phyloP scores from a whole-genome alignment of 2,888 invertebrate genomes.

The Macrosiphum euphorbiae region DNA sequence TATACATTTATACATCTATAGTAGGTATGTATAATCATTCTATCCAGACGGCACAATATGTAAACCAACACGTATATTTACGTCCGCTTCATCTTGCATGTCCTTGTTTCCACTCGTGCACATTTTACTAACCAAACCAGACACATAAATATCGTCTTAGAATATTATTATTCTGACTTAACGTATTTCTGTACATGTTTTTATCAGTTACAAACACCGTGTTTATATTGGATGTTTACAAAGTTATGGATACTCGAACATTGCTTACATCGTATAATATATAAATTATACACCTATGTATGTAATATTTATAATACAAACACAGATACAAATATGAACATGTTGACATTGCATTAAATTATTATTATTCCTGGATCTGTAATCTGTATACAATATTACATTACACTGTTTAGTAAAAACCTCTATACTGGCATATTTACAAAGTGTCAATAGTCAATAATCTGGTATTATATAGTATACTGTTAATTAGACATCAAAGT shows the following conservation, averaged over 20 bases:
- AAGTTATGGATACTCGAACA: conserved; percentile 13
- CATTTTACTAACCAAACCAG: conserved; percentile 54
- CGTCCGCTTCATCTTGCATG: conserved; percentile 42
- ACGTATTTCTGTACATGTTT: conserved; percentile 45
- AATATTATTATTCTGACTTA: conserved; percentile 56
- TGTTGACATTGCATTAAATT: conserved; percentile 39
- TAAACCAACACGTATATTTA: conserved; percentile 49
- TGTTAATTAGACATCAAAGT: background rate
- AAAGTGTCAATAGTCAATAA: background rate
- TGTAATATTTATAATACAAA: background rate
- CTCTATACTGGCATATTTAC: background rate
- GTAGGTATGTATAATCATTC: background rate
- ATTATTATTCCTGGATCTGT: background rate
- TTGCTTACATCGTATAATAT: background rate
- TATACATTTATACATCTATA: background rate
- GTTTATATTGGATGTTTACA: conserved; percentile 40
- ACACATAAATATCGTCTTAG: conserved; percentile 57
- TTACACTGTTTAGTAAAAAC: background rate
- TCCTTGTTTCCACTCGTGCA: conserved; percentile 56
- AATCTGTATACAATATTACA: background rate
- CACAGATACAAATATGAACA: conserved; percentile 1
- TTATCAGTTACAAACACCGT: conserved; percentile 48
- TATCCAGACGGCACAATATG: conserved; percentile 31
- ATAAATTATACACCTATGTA: background rate
- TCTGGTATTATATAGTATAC: background rate